Base-by-base conservation (phyloP, 2,888 invertebrate species). In the Synergus gifuensis region DNA sequence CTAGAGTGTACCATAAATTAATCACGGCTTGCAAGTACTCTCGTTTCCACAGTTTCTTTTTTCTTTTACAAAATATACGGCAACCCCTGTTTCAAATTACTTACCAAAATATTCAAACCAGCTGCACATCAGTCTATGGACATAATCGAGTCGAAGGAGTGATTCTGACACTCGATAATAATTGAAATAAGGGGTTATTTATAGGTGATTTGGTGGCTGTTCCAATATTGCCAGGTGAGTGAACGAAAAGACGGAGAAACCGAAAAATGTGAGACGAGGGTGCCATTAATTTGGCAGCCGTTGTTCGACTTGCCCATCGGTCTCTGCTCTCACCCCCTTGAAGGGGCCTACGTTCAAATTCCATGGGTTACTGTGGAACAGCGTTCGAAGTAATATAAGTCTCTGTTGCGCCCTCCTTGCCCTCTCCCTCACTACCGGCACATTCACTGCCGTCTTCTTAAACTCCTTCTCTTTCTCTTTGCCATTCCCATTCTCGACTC, bases 261-360 rank as follows among this genome's bases (percentile, higher is more conserved):
- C 85, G 83, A 86, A 84, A 86, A 86, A 85, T 87, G 85, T 87
- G 83, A 84, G 82, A 88, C 85, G 83, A 81, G 85, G 85, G 84
- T 85, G 87, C 88, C 86, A 89, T 90, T 90, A 89, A 89, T 89
- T 89, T 87, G 83, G 86, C 86, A 88, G 85, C 85, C 85, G 87
- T 88, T 88, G 87, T 88, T 88, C 86, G 86, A 84, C 85, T 88
- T 85, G 86, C 87, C 87, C 87, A 85, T 76, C 22, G 49, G 46
- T 42, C 76, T 46, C 58, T 22, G 66, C 77, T 80, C 81, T 63
- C 76, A 81, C 40, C 77, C 66, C 73, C 79, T 73, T 76, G 69
- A 73, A 76, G 62, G 83, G 78, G 84, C 86, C 85, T 86, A 87
- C 82, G 85, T 83, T 80, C 85, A 83, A 87, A 87, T 87, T 86